These are phyloP conservation scores for Catharus ustulatus DNA, from an alignment of 2,797 vertebrate species.

Conservation along the genomic window DNA sequence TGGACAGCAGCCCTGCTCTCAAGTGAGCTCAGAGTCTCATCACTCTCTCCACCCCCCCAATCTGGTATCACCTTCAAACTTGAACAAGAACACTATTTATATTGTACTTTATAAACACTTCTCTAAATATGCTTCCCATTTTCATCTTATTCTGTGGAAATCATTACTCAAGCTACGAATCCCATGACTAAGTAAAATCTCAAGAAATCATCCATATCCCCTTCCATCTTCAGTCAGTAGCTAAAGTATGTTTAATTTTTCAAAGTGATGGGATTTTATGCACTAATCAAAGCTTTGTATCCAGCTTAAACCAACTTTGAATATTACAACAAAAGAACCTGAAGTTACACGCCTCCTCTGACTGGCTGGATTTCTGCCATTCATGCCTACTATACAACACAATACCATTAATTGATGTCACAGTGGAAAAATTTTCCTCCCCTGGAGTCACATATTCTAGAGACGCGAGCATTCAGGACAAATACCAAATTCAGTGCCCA, in stretches of 20 bases:
- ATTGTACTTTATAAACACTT: background rate
- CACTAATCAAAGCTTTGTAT: conserved; percentile 11
- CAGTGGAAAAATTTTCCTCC: conserved; percentile 51
- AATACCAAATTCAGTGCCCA: conserved; percentile 23
- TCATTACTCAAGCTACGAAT: background rate
- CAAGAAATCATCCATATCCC: background rate
- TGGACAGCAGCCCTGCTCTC: background rate
- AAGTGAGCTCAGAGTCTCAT: background rate
- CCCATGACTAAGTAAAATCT: background rate
- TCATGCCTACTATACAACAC: conserved; percentile 41
- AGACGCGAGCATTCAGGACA: background rate
- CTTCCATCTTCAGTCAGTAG: background rate
- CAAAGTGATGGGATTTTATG: background rate
- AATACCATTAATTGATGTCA: conserved; percentile 52
- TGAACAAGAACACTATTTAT: background rate
- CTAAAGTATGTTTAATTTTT: background rate
- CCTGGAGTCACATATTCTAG: conserved; percentile 11
- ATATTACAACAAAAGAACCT: conserved; percentile 36
- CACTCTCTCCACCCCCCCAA: background rate
- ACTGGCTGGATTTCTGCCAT: conserved; percentile 38
- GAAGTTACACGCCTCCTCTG: conserved; percentile 15
- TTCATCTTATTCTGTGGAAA: background rate
- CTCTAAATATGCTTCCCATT: background rate
- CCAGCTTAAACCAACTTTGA: background rate
- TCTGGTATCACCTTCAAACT: background rate